Conservation (phyloP, 1,140 invertebrate genomes). For the Whitmania pigra region DNA sequence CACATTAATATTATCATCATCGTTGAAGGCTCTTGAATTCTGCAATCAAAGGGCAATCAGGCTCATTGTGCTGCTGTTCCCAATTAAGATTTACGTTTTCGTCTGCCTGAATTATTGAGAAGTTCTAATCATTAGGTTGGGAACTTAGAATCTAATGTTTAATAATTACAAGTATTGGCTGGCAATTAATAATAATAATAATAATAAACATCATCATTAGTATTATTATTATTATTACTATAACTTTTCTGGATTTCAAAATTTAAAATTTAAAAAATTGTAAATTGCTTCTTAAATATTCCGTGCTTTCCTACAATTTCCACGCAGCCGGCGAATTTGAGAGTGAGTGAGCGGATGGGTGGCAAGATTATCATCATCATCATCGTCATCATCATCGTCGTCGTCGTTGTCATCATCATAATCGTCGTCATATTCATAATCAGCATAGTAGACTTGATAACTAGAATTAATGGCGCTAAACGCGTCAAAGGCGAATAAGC, state of each 20-base stretch:
- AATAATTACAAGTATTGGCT: no score
- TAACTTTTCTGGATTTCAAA: not conserved
- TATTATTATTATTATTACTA: not conserved
- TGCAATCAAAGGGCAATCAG: not conserved
- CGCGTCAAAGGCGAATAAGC: no score
- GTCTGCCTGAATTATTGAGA: not conserved
- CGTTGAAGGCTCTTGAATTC: not conserved
- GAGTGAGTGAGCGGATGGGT: not conserved
- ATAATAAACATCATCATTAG: no score
- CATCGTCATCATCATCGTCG: slow-evolving; percentile 4
- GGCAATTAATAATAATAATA: not conserved
- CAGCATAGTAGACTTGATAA: not conserved
- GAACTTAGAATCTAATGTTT: no score
- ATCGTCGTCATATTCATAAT: not conserved
- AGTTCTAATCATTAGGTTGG: no score
- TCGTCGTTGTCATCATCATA: not conserved
- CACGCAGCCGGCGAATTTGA: not conserved
- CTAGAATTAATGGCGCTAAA: no score
- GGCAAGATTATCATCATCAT: not conserved
- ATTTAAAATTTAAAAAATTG: not conserved
- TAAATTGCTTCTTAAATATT: not conserved
- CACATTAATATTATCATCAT: no score
- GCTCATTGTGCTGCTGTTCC: not conserved
- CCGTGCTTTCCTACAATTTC: not conserved
- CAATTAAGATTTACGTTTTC: not conserved